phyloP scores from a whole-genome alignment of 2,888 invertebrate species.

The Saturnia pavonia region DNA sequence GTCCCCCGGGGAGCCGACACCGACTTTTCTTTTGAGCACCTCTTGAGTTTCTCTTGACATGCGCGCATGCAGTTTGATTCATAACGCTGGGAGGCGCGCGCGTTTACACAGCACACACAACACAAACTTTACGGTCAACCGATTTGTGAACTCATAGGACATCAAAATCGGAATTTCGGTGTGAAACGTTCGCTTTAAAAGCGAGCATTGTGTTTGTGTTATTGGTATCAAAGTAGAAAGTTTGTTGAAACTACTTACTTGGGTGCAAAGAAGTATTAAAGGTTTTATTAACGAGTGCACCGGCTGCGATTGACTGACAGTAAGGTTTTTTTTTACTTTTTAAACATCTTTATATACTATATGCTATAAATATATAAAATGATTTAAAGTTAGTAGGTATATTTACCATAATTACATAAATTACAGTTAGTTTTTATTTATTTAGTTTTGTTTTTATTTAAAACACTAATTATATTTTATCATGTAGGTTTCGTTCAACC shows the following conservation, averaged over 20 bases:
- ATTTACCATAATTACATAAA: no score
- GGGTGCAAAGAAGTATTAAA: constrained; percentile 49
- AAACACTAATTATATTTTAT: no score
- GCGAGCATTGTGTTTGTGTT: constrained; percentile 52
- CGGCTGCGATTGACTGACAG: constrained; percentile 59
- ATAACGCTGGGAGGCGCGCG: constrained; percentile 57
- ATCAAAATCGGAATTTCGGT: constrained; percentile 40
- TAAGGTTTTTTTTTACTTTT: constrained; percentile 56
- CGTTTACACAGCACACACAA: constrained; percentile 36
- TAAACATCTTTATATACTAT: not conserved
- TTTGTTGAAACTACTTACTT: constrained; percentile 44
- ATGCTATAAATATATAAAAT: not conserved
- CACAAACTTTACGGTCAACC: constrained; percentile 15
- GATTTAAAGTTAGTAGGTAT: no score
- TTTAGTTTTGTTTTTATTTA: no score
- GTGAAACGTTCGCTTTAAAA: constrained; percentile 40
- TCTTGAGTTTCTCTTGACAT: constrained; percentile 68
- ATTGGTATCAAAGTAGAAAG: constrained; percentile 54
- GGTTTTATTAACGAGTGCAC: constrained; percentile 46
- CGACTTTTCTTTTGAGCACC: constrained; percentile 77
- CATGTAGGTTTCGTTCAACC: no score
- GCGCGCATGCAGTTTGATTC: constrained; percentile 62
- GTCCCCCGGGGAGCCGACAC: constrained; percentile 36
- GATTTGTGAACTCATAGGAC: constrained; percentile 35
- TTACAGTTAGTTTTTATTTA: no score